Percentiles rank a stretch among this genome's conserved stretches.
Evolutionary conservation across 2,797 vertebrate genomes (phyloP).

Genomic region (Ctenochaetus hawaiiensis): DNA sequence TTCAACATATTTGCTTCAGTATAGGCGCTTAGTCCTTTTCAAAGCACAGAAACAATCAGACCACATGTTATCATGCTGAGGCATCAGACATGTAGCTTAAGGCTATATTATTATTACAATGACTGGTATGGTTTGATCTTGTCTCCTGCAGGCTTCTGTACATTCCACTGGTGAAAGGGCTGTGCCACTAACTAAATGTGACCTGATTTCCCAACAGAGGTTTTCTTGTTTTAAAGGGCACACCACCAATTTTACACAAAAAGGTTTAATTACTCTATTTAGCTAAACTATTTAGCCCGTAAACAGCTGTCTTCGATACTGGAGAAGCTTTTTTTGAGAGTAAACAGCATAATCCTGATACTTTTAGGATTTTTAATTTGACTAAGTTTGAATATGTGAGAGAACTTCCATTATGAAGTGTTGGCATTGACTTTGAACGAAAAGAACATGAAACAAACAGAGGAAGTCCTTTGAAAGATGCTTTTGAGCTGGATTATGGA

Average conservation of each 20-base stretch:
- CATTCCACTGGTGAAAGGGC: background rate
- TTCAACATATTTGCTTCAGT: background rate
- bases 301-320: no score
- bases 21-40: background rate
- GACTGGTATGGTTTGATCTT: background rate
- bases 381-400: background rate
- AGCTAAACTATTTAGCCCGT: no score
- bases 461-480: background rate
- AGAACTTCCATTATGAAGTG: background rate
- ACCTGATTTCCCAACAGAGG: conserved; percentile 1
- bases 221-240: background rate
- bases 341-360: background rate
- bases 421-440: background rate
- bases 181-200: background rate
- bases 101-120: background rate
- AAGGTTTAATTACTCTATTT: no score
- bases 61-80: background rate
- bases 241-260: background rate
- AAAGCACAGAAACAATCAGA: background rate
- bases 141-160: background rate
- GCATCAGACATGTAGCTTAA: conserved; percentile 13
- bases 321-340: no score
- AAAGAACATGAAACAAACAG: background rate
- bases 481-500: background rate
- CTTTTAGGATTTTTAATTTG: background rate